phyloP scores from a whole-genome alignment of 1,140 invertebrate genomes.

The Coenobita brevimanus region DNA sequence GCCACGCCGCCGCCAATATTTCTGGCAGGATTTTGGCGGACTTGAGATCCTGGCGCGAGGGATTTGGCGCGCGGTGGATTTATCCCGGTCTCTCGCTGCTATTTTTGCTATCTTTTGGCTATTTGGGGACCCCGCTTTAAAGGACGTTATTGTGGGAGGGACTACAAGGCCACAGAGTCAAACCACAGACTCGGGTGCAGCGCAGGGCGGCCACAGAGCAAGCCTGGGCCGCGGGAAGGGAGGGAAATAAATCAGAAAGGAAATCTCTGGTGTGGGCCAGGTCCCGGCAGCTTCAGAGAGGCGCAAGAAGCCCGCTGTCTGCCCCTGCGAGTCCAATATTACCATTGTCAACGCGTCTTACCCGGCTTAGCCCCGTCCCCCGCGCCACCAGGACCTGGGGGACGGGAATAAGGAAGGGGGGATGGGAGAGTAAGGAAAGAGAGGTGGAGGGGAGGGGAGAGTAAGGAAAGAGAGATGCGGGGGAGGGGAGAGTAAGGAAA shows the following conservation, averaged over 20 bases:
- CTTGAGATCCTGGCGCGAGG: conserved; percentile 63
- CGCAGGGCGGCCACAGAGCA: background rate
- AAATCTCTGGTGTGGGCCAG: conserved; percentile 38
- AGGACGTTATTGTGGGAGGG: background rate
- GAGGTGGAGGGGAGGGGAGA: background rate
- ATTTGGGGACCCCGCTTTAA: background rate
- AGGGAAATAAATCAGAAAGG: conserved; percentile 48
- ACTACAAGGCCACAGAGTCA: background rate
- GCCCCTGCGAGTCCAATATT: conserved; percentile 57
- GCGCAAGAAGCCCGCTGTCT: conserved; percentile 39
- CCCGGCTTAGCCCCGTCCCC: conserved; percentile 46
- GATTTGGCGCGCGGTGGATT: conserved; percentile 57
- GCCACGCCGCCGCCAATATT: conserved; percentile 63
- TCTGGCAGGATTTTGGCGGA: conserved; percentile 63
- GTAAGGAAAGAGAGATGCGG: background rate
- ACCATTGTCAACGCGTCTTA: conserved; percentile 66
- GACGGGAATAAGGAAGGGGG: background rate
- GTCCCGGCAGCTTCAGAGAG: conserved; percentile 3
- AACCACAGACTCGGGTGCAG: background rate
- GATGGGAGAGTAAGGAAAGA: background rate
- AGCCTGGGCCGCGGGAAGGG: background rate
- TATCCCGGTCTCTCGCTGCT: conserved; percentile 29
- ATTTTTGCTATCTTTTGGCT: conserved; percentile 41
- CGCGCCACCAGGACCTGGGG: background rate
- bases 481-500: background rate